Percentiles rank a stretch among this genome's conserved stretches.
These are phyloP conservation scores for Tachypleus tridentatus DNA, from an alignment of 1,140 invertebrate species.

Conservation along the genomic window DNA sequence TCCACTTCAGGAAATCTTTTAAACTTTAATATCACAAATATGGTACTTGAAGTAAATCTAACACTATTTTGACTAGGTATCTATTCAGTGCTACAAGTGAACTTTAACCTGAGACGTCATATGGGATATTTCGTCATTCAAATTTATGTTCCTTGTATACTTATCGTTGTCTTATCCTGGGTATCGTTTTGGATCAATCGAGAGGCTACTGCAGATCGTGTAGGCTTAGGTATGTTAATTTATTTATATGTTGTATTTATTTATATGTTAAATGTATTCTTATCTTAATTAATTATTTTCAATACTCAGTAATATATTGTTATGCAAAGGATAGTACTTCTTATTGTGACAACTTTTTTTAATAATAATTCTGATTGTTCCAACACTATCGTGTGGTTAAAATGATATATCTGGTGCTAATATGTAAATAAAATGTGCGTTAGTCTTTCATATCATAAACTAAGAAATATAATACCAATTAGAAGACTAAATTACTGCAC, in stretches of 20 bases:
- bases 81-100: slow-evolving; percentile 35
- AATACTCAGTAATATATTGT: neutral
- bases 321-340: neutral
- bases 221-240: slow-evolving; percentile 24
- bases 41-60: too few species aligned
- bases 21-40: too few species aligned
- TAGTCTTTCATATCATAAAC: too few species aligned
- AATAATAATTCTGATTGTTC: too few species aligned
- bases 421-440: too few species aligned
- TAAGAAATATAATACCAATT: too few species aligned
- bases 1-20: too few species aligned
- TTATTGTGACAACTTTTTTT: too few species aligned
- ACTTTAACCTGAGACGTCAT: slow-evolving; percentile 38
- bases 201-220: slow-evolving; percentile 31
- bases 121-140: slow-evolving; percentile 42
- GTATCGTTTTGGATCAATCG: slow-evolving; percentile 43
- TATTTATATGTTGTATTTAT: too few species aligned
- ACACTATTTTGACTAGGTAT: slow-evolving; percentile 16
- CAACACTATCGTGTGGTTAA: too few species aligned
- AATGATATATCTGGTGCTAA: too few species aligned
- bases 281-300: neutral
- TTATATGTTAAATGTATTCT: neutral
- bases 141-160: slow-evolving; percentile 39
- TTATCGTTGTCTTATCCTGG: slow-evolving; percentile 41
- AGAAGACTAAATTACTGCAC: too few species aligned